Percentiles rank a stretch among this genome's conserved stretches.
These are phyloP conservation scores for Acipenser oxyrinchus DNA, from an alignment of 2,797 vertebrate species.

Conservation along the genomic window DNA sequence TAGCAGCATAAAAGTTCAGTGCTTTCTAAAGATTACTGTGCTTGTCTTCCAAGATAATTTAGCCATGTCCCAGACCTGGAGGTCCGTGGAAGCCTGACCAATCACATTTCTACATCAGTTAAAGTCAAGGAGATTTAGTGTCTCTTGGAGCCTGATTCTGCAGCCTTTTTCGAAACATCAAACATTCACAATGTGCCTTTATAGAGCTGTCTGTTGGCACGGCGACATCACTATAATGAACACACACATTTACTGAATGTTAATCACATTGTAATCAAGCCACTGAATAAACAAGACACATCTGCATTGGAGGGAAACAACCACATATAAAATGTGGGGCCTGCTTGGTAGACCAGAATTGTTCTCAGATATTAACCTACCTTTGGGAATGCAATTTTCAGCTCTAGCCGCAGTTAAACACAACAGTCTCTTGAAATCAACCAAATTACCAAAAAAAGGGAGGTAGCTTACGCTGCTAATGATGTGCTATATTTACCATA, in stretches of 20 bases:
- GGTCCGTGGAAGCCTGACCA: background rate
- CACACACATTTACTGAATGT: slow-evolving; percentile 63
- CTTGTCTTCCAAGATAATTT: background rate
- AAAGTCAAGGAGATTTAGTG: slow-evolving; percentile 37
- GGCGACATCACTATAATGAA: slow-evolving; percentile 61
- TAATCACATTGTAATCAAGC: slow-evolving; percentile 60
- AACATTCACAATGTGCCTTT: slow-evolving; percentile 78
- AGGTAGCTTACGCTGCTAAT: too few species aligned
- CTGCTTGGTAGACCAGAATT: slow-evolving; percentile 1
- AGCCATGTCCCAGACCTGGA: background rate
- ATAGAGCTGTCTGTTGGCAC: slow-evolving; percentile 70
- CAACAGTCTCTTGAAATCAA: too few species aligned
- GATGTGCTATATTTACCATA: too few species aligned
- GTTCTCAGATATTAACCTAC: background rate
- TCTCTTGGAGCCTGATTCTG: slow-evolving; percentile 44
- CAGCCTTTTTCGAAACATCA: slow-evolving; percentile 56
- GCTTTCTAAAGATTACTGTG: too few species aligned
- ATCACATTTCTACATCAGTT: slow-evolving; percentile 34
- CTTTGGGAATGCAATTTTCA: too few species aligned
- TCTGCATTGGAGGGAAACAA: slow-evolving; percentile 59
- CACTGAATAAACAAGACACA: slow-evolving; percentile 48
- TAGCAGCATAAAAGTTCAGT: too few species aligned
- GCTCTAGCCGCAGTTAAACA: too few species aligned
- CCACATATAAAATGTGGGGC: background rate
- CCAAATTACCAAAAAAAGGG: too few species aligned